Percentiles rank a stretch among this genome's conserved stretches.
Evolutionary conservation across 2,797 vertebrate genomes (phyloP).

Genomic region (Neomorphus geoffroyi): DNA sequence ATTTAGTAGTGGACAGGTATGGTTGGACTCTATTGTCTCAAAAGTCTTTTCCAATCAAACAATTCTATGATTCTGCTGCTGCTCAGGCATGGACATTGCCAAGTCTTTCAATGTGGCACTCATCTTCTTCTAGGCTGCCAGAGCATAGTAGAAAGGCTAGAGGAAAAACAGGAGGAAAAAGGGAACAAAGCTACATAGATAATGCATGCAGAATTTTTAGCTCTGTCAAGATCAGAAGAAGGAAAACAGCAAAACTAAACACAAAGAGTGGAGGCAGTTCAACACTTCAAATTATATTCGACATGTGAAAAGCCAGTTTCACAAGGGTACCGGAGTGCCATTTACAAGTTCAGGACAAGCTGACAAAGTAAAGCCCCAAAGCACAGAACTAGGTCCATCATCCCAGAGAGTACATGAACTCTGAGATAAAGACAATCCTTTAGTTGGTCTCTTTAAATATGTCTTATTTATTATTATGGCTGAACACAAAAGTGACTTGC

Average conservation of each 20-base stretch:
- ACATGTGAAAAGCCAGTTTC: background rate
- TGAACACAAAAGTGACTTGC: background rate
- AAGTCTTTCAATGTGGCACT: background rate
- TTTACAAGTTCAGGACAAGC: background rate
- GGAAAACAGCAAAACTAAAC: background rate
- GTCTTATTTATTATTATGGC: background rate
- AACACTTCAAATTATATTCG: background rate
- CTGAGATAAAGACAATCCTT: background rate
- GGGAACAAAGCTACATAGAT: background rate
- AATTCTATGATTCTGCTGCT: no score
- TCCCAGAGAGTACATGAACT: background rate
- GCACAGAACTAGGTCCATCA: background rate
- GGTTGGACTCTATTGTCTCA: no score
- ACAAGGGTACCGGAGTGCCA: background rate
- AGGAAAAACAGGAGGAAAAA: background rate
- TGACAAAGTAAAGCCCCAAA: background rate
- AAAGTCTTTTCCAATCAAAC: no score
- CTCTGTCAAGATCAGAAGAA: background rate
- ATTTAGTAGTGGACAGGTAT: no score
- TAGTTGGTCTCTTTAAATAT: background rate
- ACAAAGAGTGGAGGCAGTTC: fast-evolving
- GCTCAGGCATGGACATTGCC: background rate
- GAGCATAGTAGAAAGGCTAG: background rate
- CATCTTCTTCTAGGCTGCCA: background rate
- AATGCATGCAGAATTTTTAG: background rate